Evolutionary conservation across 2,113 vertebrate species (phyloP), one percentile per base, ranked within the genome.

Genomic region (Pardalotus punctatus): DNA sequence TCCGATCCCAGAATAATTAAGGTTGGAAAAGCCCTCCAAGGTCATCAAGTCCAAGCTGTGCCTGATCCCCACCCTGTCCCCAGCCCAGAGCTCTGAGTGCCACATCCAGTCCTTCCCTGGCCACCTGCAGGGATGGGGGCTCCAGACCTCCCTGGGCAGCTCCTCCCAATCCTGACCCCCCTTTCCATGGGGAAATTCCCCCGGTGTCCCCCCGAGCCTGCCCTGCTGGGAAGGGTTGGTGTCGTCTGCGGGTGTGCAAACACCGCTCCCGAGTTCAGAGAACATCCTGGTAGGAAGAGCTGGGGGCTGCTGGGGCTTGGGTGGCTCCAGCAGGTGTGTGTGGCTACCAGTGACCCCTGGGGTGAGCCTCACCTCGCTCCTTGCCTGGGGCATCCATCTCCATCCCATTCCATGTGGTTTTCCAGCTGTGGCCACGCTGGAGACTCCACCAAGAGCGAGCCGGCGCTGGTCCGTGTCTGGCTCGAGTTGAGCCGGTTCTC

Each of bases 1-100:
- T 62, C 35, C 14, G 45, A 12, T 50, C 76, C 10, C 43, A 51
- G 67, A 20, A 57, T 23, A 1, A 2, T 17, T 14, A 11, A 10
- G 16, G 27, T 4, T 73, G 67, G 67, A 36, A 73, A 58, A 73
- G 8, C 22, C 5, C 50, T 57, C 21, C 42, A 14, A 14, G 76
- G 0, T 1, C 22, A 17, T 6, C 0, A 0, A 31, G 9, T 8
- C 48, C 66, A 2, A 5, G 16, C 29, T 54, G 40, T 80, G 40
- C 16, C 35, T 0, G 0, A 12, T 50, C 1, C 43, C n/a, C 20
- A 42, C 35, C 11, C 17, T 54, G n/a, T 61, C 19, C 14, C 40
- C 56, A 78, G 15, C 20, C 15, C 73, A 40, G 64, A 45, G 73
- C 47, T 0, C 29, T 2, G 15, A 40, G 74, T 47, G 73, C 19